Evolutionary conservation across 2,113 vertebrate species (phyloP), one percentile per base, ranked within the genome.

Genomic region (Syngnathus typhle): DNA sequence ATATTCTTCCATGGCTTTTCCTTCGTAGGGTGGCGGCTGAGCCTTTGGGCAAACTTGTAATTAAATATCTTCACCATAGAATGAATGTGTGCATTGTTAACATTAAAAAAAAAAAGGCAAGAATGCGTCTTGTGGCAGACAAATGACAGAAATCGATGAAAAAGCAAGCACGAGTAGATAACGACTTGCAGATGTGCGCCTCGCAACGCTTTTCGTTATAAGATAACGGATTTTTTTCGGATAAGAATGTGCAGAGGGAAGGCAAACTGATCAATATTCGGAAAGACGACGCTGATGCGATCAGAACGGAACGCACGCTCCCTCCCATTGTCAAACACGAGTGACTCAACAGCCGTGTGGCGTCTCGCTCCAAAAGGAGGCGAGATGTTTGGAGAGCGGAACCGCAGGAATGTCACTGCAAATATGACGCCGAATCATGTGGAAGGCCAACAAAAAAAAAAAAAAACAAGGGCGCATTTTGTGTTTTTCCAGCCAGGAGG

Each of bases 361-460:
- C 16, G 19, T 66, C 44, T 41, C 27, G 6, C 63, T 66, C 23
- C 37, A 51, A 18, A 18, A n/a, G 10, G 7, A 0, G 11, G 32
- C 55, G n/a, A 55, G 32, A 69, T 58, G 27, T 79, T 78, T 77
- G 47, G 43, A 75, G 61, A 52, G 70, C 49, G 74, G 71, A 84
- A 76, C 72, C 82, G 72, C 80, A 21, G 78, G 73, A 80, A 85
- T 84, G 51, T 64, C 27, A 77, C 70, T 68, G 70, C 80, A 82
- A 86, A 85, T 78, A 8, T 71, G 64, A 65, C 65, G 7, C 44
- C 15, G 18, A 12, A 1, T 37, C 27, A 65, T 16, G 39, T 8
- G 38, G 12, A 43, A 21, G 11, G 37, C 10, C 36, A n/a, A 4
- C 19, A 18, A 60, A 60, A 39, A 60, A 12, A 19, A 23, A 60